phyloP scores from a whole-genome alignment of 1,140 invertebrate genomes.

The Scylla paramamosain region DNA sequence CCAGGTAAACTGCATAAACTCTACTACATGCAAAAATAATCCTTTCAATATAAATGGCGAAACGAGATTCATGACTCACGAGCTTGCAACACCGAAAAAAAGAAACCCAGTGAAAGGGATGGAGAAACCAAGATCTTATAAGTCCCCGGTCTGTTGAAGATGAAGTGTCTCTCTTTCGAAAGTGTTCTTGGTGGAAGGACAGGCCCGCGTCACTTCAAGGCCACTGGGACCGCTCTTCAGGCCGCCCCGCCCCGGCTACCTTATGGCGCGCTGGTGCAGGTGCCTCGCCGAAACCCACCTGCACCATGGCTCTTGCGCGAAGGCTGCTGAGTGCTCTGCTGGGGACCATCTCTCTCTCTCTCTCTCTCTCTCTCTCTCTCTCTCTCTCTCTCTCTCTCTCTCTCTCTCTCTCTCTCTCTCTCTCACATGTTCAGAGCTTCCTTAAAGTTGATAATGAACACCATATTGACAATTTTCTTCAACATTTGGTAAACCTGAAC shows the following conservation, averaged over 20 bases:
- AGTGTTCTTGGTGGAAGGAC: background rate
- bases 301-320: background rate
- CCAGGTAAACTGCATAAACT: too few relatives aligned
- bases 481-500: too few relatives aligned
- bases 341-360: background rate
- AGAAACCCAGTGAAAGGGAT: too few relatives aligned
- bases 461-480: too few relatives aligned
- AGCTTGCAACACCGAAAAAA: too few relatives aligned
- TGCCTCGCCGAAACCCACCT: background rate
- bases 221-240: background rate
- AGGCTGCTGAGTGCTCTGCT: background rate
- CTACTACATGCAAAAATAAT: too few relatives aligned
- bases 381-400: background rate
- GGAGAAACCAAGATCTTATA: background rate
- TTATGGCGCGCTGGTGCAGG: background rate
- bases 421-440: too few relatives aligned
- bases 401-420: background rate
- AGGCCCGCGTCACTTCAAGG: background rate
- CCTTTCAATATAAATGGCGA: too few relatives aligned
- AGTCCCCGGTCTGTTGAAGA: background rate
- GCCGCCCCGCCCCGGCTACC: background rate
- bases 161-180: background rate
- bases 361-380: conserved; percentile 21
- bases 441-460: too few relatives aligned
- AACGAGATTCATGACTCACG: too few relatives aligned